These are phyloP conservation scores for Leptura quadrifasciata DNA, from an alignment of 2,888 invertebrate genomes.

Conservation along the genomic window DNA sequence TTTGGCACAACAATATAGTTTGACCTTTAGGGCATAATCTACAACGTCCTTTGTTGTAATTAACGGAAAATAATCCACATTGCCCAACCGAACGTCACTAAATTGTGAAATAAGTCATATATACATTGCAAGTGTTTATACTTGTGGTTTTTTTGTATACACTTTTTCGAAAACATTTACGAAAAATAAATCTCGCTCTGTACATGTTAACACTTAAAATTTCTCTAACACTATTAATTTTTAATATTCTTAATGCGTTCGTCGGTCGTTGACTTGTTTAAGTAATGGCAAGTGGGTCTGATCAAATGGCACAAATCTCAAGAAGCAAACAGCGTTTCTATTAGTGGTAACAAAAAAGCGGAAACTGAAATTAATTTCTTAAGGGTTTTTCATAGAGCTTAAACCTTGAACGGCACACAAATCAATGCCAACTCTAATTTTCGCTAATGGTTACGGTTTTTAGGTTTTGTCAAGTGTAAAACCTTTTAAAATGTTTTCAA, in stretches of 20 bases:
- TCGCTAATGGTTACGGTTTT: conserved; percentile 27
- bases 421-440: conserved; percentile 29
- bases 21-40: no score
- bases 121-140: no score
- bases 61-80: no score
- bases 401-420: conserved; percentile 5
- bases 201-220: neutral
- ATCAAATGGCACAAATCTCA: conserved; percentile 16
- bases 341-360: conserved; percentile 12
- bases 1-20: no score
- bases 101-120: no score
- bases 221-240: neutral
- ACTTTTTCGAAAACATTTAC: no score
- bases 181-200: no score
- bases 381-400: conserved; percentile 3
- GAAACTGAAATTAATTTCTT: conserved; percentile 25
- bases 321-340: conserved; percentile 19
- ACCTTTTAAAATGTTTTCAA: conserved; percentile 33
- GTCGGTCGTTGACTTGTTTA: neutral
- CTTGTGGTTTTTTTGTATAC: no score
- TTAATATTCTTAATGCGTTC: conserved; percentile 14
- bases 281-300: neutral
- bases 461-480: conserved; percentile 31
- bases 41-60: no score
- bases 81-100: no score